Conservation (phyloP, 2,797 vertebrate species). For the Arrhamphus sclerolepis region DNA sequence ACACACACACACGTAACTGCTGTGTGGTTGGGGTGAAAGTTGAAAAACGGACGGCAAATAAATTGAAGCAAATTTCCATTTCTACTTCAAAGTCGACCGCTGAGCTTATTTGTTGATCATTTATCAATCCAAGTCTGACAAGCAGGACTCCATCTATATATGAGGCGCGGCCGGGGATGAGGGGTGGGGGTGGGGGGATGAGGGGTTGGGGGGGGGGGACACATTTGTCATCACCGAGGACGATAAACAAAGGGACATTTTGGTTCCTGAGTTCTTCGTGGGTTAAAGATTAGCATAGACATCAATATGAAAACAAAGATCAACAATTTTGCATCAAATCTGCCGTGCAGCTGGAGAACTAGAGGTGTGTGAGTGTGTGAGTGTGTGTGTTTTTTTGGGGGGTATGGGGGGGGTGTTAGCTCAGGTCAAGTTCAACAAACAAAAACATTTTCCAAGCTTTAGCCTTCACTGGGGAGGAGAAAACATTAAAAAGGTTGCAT, state of each 20-base stretch:
- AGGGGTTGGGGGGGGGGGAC: background rate
- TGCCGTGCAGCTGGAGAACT: slow-evolving; percentile 57
- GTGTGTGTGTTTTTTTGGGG: too few relatives aligned
- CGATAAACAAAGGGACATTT: slow-evolving; percentile 72
- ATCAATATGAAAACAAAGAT: slow-evolving; percentile 69
- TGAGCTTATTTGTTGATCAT: too few relatives aligned
- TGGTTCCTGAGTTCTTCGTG: slow-evolving; percentile 87
- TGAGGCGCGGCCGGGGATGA: too few relatives aligned
- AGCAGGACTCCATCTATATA: too few relatives aligned
- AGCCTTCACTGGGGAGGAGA: slow-evolving; percentile 44
- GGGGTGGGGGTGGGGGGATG: too few relatives aligned
- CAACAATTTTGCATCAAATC: slow-evolving; percentile 79
- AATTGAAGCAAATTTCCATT: too few relatives aligned
- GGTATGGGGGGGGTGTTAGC: background rate
- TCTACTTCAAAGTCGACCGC: too few relatives aligned
- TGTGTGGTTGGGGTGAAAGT: too few relatives aligned
- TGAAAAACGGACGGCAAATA: too few relatives aligned
- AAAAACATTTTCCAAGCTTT: too few relatives aligned
- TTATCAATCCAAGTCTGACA: too few relatives aligned
- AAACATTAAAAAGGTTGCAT: slow-evolving; percentile 45
- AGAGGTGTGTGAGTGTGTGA: background rate
- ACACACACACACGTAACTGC: too few relatives aligned
- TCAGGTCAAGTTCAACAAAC: slow-evolving; percentile 7
- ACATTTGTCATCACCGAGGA: slow-evolving; percentile 12
- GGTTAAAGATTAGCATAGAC: slow-evolving; percentile 86